Percentiles rank a stretch among this genome's conserved stretches.
Conservation (phyloP, 2,797 vertebrate species). For the Tenualosa thibaudeaui region DNA sequence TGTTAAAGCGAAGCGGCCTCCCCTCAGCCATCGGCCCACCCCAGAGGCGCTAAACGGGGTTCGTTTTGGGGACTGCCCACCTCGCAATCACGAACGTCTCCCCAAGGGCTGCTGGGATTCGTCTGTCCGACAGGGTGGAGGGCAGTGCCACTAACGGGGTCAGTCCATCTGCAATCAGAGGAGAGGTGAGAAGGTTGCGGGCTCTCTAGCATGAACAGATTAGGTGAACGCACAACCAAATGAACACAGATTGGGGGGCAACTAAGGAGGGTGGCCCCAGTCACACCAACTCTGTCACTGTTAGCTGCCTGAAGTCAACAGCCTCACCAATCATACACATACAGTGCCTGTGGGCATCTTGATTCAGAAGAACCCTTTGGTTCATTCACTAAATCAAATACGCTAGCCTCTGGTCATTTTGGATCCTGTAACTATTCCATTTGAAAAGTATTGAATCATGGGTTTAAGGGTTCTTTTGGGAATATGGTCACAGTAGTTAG, state of each 20-base stretch:
- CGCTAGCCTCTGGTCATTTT: background rate
- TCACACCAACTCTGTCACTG: slow-evolving; percentile 11
- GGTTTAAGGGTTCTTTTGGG: background rate
- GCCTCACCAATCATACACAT: background rate
- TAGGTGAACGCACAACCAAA: slow-evolving; percentile 53
- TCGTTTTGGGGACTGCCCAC: slow-evolving; percentile 63
- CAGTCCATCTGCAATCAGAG: slow-evolving; percentile 13
- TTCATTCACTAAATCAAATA: background rate
- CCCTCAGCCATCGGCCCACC: slow-evolving; percentile 59
- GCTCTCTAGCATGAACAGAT: slow-evolving; percentile 42
- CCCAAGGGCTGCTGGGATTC: background rate
- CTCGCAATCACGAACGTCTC: background rate
- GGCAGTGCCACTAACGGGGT: background rate
- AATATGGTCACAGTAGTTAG: background rate
- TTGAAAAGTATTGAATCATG: background rate
- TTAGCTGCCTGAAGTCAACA: background rate
- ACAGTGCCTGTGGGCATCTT: background rate
- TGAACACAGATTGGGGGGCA: slow-evolving; percentile 15
- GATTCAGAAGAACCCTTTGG: background rate
- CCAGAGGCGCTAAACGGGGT: slow-evolving; percentile 80
- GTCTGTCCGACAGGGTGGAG: slow-evolving; percentile 10
- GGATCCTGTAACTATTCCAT: background rate
- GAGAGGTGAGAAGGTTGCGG: background rate
- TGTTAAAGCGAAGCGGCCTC: slow-evolving; percentile 63
- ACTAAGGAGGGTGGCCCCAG: background rate